Evolutionary conservation across 1,140 invertebrate species (phyloP).

Genomic region (Drosophila teissieri): DNA sequence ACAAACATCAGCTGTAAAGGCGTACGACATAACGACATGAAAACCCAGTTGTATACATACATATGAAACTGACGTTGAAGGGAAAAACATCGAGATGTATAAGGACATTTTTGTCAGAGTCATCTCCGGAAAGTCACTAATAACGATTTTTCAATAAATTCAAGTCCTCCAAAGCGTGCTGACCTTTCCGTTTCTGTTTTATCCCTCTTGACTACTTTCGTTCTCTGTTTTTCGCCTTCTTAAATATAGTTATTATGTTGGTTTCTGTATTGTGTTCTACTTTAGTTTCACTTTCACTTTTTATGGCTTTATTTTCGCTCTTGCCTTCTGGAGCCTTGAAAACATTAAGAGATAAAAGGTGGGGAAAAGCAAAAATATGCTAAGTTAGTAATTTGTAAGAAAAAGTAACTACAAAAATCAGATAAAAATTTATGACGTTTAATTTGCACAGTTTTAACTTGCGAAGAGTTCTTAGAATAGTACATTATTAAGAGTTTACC

Average conservation of each 20-base stretch:
- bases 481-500: too few species aligned
- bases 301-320: conserved; percentile 2
- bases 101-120: conserved; percentile 4
- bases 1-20: conserved; percentile 2
- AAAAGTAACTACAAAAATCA: neutral
- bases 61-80: neutral
- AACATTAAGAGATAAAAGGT: conserved; percentile 2
- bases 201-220: neutral
- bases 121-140: conserved; percentile 12
- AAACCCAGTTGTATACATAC: neutral
- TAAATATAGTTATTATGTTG: conserved; percentile 12
- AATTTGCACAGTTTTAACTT: neutral
- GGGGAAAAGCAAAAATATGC: neutral
- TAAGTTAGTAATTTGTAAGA: neutral
- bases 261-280: conserved; percentile 9
- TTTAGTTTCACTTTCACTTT: conserved; percentile 10
- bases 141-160: conserved; percentile 17
- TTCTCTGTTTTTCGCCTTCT: conserved; percentile 2
- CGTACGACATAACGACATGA: conserved; percentile 4
- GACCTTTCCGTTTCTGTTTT: conserved; percentile 1
- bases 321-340: too few species aligned
- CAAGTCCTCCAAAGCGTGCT: conserved; percentile 1
- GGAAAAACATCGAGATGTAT: neutral
- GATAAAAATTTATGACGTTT: neutral
- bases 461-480: neutral